A percentile compares a stretch with the other conserved stretches of the same genome.
phyloP scores from a whole-genome alignment of 2,888 invertebrate genomes.

The Epsilonema sp. region DNA sequence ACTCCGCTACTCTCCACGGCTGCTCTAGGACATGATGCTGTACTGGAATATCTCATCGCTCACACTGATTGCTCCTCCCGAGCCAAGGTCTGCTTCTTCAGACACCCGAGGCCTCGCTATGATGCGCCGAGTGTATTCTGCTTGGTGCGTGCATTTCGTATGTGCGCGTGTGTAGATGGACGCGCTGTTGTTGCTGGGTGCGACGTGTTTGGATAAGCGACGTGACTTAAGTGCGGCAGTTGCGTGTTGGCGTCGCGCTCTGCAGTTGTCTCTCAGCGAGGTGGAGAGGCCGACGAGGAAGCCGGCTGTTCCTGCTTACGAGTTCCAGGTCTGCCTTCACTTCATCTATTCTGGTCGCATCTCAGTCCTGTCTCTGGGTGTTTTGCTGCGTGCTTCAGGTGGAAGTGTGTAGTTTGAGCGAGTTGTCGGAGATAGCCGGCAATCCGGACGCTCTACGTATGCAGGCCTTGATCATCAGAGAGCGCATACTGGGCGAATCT shows the following conservation, averaged over 20 bases:
- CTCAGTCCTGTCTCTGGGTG: no score
- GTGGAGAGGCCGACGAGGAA: no score
- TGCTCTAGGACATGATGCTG: constrained; percentile 55
- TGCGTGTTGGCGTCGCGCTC: constrained; percentile 64
- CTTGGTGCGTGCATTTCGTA: no score
- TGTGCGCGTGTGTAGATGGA: no score
- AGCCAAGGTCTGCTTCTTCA: background rate
- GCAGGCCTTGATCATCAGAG: constrained; percentile 68
- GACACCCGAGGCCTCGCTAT: constrained; percentile 46
- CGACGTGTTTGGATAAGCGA: constrained; percentile 87
- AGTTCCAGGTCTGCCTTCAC: no score
- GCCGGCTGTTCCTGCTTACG: no score
- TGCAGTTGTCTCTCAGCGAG: no score
- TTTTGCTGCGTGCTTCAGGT: constrained; percentile 65
- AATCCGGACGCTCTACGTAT: constrained; percentile 91
- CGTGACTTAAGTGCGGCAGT: constrained; percentile 65
- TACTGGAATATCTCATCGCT: background rate
- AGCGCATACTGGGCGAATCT: constrained; percentile 58
- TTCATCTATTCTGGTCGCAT: no score
- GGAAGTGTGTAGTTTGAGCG: constrained; percentile 57
- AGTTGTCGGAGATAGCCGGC: constrained; percentile 61
- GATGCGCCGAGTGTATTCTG: constrained; percentile 44
- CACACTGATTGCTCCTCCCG: background rate
- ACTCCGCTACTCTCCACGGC: constrained; percentile 74
- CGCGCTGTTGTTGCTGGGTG: constrained; percentile 71